Percentiles rank a stretch among this genome's conserved stretches.
Conservation (phyloP, 2,113 vertebrate genomes). For the Nibea coibor region DNA sequence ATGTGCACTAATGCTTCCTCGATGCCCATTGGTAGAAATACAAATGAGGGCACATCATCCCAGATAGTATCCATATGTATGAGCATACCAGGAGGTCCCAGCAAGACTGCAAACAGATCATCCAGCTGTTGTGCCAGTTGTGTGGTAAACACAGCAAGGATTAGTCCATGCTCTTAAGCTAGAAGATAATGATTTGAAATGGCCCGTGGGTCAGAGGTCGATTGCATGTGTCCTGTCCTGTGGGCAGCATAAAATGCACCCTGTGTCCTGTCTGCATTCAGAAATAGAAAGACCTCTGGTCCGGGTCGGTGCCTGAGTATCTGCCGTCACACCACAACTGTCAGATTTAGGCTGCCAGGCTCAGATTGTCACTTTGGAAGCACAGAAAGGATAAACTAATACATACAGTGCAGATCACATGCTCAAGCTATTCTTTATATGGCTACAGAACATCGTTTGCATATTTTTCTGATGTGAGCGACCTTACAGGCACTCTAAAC, state of each 20-base stretch:
- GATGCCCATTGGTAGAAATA: constrained; percentile 53
- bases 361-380: constrained; percentile 10
- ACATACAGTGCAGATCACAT: background rate
- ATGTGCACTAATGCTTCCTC: constrained; percentile 43
- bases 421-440: background rate
- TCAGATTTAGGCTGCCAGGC: background rate
- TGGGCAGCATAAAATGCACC: constrained; percentile 44
- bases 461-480: background rate
- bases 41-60: constrained; percentile 64
- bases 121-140: constrained; percentile 76
- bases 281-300: constrained; percentile 48
- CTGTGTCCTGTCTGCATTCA: constrained; percentile 47
- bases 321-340: constrained; percentile 23
- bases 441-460: background rate
- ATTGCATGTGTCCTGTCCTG: constrained; percentile 48
- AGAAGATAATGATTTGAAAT: constrained; percentile 69
- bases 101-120: constrained; percentile 55
- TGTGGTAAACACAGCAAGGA: constrained; percentile 70
- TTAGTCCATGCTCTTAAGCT: constrained; percentile 71
- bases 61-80: constrained; percentile 60
- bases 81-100: constrained; percentile 28
- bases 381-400: constrained; percentile 24
- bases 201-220: constrained; percentile 62
- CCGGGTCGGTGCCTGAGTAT: constrained; percentile 15
- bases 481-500: constrained; percentile 21